Percentiles rank a stretch among this genome's conserved stretches.
These are phyloP conservation scores for Notamacropus eugenii DNA, from an alignment of 2,797 vertebrate genomes.

Conservation along the genomic window DNA sequence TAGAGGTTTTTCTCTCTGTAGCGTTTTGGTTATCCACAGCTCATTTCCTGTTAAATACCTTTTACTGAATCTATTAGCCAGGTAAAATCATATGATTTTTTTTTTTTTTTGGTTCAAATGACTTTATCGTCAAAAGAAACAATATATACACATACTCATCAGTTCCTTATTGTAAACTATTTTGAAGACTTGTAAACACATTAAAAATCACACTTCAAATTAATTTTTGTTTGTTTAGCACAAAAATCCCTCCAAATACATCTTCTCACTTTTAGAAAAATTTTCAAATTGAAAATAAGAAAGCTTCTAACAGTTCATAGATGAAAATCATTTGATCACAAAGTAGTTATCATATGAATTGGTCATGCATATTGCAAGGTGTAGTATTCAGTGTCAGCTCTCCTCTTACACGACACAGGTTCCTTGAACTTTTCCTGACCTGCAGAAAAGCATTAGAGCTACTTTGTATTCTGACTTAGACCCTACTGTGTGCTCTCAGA, in stretches of 20 bases:
- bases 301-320: constrained; percentile 39
- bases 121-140: constrained; percentile 79
- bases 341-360: neutral
- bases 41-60: neutral
- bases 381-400: neutral
- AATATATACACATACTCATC: constrained; percentile 54
- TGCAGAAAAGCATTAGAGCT: constrained; percentile 5
- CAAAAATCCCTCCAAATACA: constrained; percentile 56
- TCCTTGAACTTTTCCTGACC: neutral
- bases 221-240: constrained; percentile 29
- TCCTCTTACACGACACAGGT: constrained; percentile 17
- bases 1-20: neutral
- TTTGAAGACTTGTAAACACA: constrained; percentile 76
- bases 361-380: neutral
- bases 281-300: constrained; percentile 54
- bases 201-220: constrained; percentile 5
- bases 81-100: too few species aligned
- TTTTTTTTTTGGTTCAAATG: constrained; percentile 44
- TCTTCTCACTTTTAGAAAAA: constrained; percentile 60
- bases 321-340: constrained; percentile 35
- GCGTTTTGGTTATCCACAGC: constrained; percentile 24
- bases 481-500: neutral
- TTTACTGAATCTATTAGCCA: neutral
- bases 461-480: neutral
- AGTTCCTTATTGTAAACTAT: constrained; percentile 70